Evolutionary conservation across 2,888 invertebrate species (phyloP).

Genomic region (Acanthosepion lycidas): DNA sequence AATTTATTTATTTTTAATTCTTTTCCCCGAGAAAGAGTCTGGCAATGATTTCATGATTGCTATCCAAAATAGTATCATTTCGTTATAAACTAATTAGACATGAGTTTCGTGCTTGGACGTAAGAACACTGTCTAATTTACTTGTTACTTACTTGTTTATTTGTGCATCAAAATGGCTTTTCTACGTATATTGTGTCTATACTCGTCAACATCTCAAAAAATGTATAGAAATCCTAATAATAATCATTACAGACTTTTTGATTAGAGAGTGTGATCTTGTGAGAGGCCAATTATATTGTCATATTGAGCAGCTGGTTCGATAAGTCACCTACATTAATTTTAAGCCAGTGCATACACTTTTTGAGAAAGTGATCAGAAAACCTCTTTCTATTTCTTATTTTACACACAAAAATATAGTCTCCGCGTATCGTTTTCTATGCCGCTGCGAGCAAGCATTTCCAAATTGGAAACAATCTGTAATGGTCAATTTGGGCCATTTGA

Average conservation of each 20-base stretch:
- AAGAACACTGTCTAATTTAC: neutral
- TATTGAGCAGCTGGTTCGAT: neutral
- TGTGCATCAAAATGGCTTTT: neutral
- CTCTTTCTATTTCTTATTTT: neutral
- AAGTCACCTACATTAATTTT: neutral
- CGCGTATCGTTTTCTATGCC: neutral
- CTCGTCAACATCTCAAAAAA: neutral
- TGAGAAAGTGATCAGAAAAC: neutral
- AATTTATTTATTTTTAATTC: neutral
- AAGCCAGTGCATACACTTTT: neutral
- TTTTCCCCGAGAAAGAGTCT: neutral
- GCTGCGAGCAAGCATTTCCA: neutral
- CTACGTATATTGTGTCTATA: neutral
- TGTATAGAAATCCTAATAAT: neutral
- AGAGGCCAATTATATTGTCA: neutral
- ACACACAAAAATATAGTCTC: neutral
- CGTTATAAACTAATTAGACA: neutral
- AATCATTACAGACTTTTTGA: neutral
- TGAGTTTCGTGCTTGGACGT: neutral
- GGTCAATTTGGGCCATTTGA: neutral
- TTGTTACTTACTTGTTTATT: neutral
- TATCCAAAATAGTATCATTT: neutral
- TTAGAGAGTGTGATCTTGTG: neutral
- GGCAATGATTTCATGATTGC: neutral
- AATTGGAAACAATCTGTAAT: neutral